Evolutionary conservation across 2,888 invertebrate genomes (phyloP).

Genomic region (Tipula confusa): DNA sequence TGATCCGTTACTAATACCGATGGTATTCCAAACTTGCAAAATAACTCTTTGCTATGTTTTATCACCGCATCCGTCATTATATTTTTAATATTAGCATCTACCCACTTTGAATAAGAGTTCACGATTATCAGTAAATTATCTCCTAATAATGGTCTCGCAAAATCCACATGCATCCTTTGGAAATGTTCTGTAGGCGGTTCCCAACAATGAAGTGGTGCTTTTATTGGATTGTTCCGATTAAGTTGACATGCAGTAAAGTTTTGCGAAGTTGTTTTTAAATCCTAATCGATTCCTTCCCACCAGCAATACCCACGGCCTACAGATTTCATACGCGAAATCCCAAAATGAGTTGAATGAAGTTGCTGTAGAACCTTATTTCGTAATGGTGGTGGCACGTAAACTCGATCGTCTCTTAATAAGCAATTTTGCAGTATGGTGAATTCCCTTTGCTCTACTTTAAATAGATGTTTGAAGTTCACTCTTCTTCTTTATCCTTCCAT

Average conservation of each 20-base stretch:
- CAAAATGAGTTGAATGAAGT: slow-evolving; percentile 36
- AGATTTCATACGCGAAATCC: slow-evolving; percentile 36
- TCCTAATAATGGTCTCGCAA: background rate
- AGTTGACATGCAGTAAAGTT: slow-evolving; percentile 34
- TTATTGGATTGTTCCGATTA: slow-evolving; percentile 33
- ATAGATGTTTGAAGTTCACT: background rate
- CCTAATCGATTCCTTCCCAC: slow-evolving; percentile 37
- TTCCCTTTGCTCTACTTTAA: background rate
- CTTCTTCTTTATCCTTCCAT: background rate
- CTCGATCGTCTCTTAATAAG: background rate
- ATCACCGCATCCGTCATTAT: no score
- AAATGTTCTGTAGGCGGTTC: slow-evolving; percentile 34
- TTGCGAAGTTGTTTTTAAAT: slow-evolving; percentile 37
- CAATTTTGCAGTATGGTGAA: background rate
- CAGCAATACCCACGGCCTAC: slow-evolving; percentile 39
- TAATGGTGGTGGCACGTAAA: no score
- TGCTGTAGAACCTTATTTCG: slow-evolving; percentile 32
- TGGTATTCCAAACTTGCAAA: no score
- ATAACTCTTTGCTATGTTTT: no score
- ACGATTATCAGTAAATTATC: background rate
- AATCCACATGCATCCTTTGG: background rate
- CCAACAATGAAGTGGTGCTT: slow-evolving; percentile 34
- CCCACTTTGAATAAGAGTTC: background rate
- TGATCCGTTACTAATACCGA: background rate
- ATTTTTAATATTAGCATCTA: background rate